Evolutionary conservation across 30 jellyfish, hydroid and myxozoan species (phyloP).

Genomic region (Turritopsis dohrnii): DNA sequence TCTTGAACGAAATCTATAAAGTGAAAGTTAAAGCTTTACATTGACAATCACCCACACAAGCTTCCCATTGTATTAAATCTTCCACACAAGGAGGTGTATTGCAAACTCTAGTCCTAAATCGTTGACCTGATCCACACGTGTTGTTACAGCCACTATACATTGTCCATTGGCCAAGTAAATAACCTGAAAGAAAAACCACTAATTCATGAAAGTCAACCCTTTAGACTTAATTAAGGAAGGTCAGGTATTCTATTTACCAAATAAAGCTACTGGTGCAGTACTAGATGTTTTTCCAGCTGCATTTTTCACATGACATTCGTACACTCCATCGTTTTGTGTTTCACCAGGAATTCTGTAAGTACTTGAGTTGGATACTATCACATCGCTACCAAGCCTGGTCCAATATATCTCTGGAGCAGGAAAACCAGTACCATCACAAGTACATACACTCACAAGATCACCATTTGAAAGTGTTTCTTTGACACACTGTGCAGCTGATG

Average conservation of each 20-base stretch:
- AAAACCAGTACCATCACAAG: conserved; percentile 17
- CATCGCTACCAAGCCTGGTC: conserved; percentile 2
- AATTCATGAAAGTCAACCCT: background rate
- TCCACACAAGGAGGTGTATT: background rate
- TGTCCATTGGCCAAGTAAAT: background rate
- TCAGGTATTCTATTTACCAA: background rate
- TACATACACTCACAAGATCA: background rate
- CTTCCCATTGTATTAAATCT: background rate
- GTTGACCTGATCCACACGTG: conserved; percentile 19
- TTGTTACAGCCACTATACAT: conserved; percentile 26
- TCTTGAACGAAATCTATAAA: no score
- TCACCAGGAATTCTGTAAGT: background rate
- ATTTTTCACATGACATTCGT: conserved; percentile 14
- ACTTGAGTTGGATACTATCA: background rate
- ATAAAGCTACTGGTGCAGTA: conserved; percentile 4
- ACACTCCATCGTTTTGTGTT: background rate
- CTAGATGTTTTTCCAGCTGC: conserved; percentile 3
- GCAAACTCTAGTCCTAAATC: conserved; percentile 11
- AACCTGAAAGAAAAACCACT: background rate
- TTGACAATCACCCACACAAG: conserved; percentile 14
- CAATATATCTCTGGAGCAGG: conserved; percentile 14
- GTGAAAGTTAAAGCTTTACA: no score
- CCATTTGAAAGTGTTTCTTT: background rate
- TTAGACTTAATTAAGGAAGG: background rate
- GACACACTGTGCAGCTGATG: background rate